A percentile compares a stretch with the other conserved stretches of the same genome.
phyloP scores from a whole-genome alignment of 2,888 invertebrate species.

The Xestia sexstrigata region DNA sequence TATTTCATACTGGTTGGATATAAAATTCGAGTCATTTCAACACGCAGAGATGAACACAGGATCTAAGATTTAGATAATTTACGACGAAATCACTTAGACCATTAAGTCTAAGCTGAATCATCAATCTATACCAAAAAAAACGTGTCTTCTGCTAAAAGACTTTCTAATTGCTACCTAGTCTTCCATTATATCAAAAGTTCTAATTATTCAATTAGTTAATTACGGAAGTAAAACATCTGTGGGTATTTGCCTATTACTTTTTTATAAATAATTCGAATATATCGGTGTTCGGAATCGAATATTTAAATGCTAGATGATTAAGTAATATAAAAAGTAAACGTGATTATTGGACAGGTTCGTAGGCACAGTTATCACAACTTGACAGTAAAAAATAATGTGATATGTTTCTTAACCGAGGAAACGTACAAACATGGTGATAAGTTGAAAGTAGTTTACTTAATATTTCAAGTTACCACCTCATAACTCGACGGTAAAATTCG shows the following conservation, averaged over 20 bases:
- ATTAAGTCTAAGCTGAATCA: background rate
- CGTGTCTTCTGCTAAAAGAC: slow-evolving; percentile 4
- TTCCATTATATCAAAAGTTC: slow-evolving; percentile 6
- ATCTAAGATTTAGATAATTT: background rate
- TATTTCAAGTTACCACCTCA: slow-evolving; percentile 3
- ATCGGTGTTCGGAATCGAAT: background rate
- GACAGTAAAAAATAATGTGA: slow-evolving; percentile 18
- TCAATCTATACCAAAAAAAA: background rate
- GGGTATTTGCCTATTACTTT: slow-evolving; percentile 4
- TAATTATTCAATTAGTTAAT: slow-evolving; percentile 22
- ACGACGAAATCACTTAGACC: background rate
- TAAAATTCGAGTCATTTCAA: background rate
- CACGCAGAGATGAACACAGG: background rate
- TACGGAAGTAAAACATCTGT: background rate
- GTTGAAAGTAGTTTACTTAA: slow-evolving; percentile 27
- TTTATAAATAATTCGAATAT: background rate
- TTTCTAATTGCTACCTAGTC: slow-evolving; percentile 28
- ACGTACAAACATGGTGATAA: slow-evolving; percentile 25
- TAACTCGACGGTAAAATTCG: background rate
- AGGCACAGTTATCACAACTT: slow-evolving; percentile 19
- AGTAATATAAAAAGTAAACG: slow-evolving; percentile 10
- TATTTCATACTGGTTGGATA: background rate
- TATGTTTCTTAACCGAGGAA: slow-evolving; percentile 26
- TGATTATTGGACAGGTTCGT: slow-evolving; percentile 14
- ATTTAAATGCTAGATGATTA: slow-evolving; percentile 1